Percentiles rank a stretch among this genome's conserved stretches.
phyloP scores from a whole-genome alignment of 2,888 invertebrate genomes.

The Drosophila quinaria region DNA sequence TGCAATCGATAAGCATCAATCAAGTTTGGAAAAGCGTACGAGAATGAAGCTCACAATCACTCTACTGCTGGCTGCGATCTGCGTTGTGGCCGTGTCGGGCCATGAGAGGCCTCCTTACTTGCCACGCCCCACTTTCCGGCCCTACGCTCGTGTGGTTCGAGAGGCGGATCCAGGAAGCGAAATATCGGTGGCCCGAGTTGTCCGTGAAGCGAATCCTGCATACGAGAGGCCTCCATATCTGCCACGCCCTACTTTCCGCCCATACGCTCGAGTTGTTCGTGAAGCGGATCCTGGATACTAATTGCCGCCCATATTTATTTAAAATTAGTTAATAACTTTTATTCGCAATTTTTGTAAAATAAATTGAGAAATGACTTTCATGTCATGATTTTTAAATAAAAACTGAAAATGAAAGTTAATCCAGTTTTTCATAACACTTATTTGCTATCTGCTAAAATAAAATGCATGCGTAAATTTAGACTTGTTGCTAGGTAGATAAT shows the following conservation, averaged over 20 bases:
- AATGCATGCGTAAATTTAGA: too few relatives aligned
- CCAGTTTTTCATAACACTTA: too few relatives aligned
- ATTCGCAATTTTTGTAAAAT: too few relatives aligned
- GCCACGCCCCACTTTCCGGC: conserved; percentile 32
- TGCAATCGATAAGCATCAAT: conserved; percentile 23
- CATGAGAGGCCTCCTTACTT: conserved; percentile 27
- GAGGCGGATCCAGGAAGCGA: conserved; percentile 24
- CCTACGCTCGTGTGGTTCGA: conserved; percentile 26
- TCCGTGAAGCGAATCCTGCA: conserved; percentile 16
- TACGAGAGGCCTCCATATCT: conserved; percentile 16
- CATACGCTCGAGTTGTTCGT: conserved; percentile 5
- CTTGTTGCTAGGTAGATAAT: too few relatives aligned
- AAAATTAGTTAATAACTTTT: too few relatives aligned
- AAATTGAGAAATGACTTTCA: too few relatives aligned
- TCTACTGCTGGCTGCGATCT: conserved; percentile 34
- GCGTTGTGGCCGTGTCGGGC: conserved; percentile 26
- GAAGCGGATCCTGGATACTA: conserved; percentile 15
- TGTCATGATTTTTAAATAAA: too few relatives aligned
- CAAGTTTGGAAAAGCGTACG: neutral
- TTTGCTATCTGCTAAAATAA: too few relatives aligned
- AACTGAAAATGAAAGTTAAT: too few relatives aligned
- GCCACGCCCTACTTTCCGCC: conserved; percentile 20
- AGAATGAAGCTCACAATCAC: conserved; percentile 40
- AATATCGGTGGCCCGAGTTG: conserved; percentile 7
- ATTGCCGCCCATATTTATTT: too few relatives aligned